These are phyloP conservation scores for Selene dorsalis DNA, from an alignment of 2,797 vertebrate genomes.

Conservation along the genomic window DNA sequence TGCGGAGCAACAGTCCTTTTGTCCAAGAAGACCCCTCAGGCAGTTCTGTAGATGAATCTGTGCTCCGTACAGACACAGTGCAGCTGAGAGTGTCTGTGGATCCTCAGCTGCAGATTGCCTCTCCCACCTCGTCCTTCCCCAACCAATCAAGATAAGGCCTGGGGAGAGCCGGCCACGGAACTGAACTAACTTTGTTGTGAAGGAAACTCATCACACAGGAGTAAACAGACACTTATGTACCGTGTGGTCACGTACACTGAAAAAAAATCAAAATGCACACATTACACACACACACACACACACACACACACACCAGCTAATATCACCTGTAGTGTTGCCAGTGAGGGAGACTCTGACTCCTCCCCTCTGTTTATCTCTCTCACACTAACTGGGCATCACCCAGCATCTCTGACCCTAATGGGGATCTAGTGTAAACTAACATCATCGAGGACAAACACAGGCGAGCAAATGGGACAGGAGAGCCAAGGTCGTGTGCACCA, in stretches of 20 bases:
- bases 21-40: slow-evolving; percentile 26
- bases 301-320: neutral
- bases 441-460: slow-evolving; percentile 61
- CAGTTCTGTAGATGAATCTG: slow-evolving; percentile 45
- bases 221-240: slow-evolving; percentile 14
- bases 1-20: neutral
- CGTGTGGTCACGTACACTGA: neutral
- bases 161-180: slow-evolving; percentile 49
- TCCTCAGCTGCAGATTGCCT: slow-evolving; percentile 70
- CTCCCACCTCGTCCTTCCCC: slow-evolving; percentile 71
- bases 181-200: slow-evolving; percentile 61
- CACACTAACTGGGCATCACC: slow-evolving; percentile 57
- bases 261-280: too few relatives aligned
- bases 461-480: slow-evolving; percentile 25
- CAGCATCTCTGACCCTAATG: slow-evolving; percentile 72
- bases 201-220: slow-evolving; percentile 45
- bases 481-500: neutral
- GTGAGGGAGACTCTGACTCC: neutral
- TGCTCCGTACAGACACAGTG: slow-evolving; percentile 42
- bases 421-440: slow-evolving; percentile 69
- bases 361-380: slow-evolving; percentile 36
- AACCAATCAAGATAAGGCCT: slow-evolving; percentile 82
- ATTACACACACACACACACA: neutral
- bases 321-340: slow-evolving; percentile 16
- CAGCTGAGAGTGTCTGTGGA: slow-evolving; percentile 73